Conservation (phyloP, 2,797 vertebrate genomes). For the Thalassophryne amazonica region DNA sequence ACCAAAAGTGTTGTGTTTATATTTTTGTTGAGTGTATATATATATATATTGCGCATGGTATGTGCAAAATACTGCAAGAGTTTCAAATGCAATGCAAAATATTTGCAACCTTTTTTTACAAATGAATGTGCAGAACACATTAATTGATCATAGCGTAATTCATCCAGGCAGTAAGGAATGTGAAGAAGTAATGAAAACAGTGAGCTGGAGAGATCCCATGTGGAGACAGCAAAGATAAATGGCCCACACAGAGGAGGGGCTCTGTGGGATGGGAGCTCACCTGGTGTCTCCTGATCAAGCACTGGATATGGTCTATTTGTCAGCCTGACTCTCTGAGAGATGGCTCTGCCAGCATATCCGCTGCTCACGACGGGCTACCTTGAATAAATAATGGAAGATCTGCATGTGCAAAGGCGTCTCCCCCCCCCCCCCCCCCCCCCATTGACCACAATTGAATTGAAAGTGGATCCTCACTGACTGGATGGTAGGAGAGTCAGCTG, state of each 20-base stretch:
- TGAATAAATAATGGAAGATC: constrained; percentile 56
- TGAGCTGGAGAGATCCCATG: neutral
- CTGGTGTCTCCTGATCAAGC: constrained; percentile 47
- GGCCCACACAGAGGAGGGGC: neutral
- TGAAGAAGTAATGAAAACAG: neutral
- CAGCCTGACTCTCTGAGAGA: constrained; percentile 45
- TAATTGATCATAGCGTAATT: neutral
- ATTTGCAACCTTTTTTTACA: neutral
- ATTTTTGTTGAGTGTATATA: too few species aligned
- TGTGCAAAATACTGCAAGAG: neutral
- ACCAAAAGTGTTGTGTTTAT: too few species aligned
- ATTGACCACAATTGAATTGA: constrained; percentile 25
- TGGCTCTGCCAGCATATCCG: constrained; percentile 24
- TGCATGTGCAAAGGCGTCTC: constrained; percentile 9
- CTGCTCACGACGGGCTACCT: constrained; percentile 32
- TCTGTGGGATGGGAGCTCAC: constrained; percentile 32
- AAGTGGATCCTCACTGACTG: constrained; percentile 27
- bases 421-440: neutral
- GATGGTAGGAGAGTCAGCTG: constrained; percentile 3
- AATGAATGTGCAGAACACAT: neutral
- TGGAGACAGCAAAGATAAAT: constrained; percentile 15
- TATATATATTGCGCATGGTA: too few species aligned
- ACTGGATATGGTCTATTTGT: constrained; percentile 42
- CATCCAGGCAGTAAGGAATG: neutral
- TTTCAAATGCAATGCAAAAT: neutral